These are phyloP conservation scores for Drosophila atripex DNA, from an alignment of 2,888 invertebrate genomes.

Conservation along the genomic window DNA sequence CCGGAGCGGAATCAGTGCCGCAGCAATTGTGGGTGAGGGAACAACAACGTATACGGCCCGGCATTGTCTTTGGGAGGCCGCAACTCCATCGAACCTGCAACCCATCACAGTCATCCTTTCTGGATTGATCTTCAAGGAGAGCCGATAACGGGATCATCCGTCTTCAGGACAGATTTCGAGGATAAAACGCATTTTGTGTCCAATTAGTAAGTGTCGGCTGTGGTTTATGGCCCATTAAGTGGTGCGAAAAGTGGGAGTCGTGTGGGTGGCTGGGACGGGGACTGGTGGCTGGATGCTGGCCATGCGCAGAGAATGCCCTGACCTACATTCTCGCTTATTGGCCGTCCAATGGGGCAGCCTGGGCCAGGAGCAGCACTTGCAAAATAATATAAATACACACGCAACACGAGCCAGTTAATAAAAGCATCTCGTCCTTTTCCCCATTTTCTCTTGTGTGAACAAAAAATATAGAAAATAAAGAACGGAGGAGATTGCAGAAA, in stretches of 20 bases:
- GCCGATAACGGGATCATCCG: not conserved
- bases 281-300: slow-evolving; percentile 46
- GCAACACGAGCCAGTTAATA: slow-evolving; percentile 47
- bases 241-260: not conserved
- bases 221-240: not conserved
- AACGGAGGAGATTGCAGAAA: slow-evolving; percentile 11
- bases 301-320: slow-evolving; percentile 70
- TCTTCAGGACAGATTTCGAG: not conserved
- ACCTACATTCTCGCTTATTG: slow-evolving; percentile 74
- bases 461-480: slow-evolving; percentile 42
- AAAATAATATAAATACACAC: slow-evolving; percentile 48
- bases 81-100: not conserved
- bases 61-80: not conserved
- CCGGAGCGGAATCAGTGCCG: slow-evolving; percentile 31
- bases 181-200: not conserved
- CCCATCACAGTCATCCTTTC: not conserved
- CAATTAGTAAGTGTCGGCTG: not conserved
- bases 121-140: not conserved
- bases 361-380: slow-evolving; percentile 47
- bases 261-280: not conserved
- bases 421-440: slow-evolving; percentile 30
- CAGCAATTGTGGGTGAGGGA: slow-evolving; percentile 31
- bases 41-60: slow-evolving; percentile 28
- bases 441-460: slow-evolving; percentile 7
- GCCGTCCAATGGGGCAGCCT: slow-evolving; percentile 71